These are phyloP conservation scores for Vulpes ferrilata DNA, from an alignment of 2,113 vertebrate species.

Conservation along the genomic window DNA sequence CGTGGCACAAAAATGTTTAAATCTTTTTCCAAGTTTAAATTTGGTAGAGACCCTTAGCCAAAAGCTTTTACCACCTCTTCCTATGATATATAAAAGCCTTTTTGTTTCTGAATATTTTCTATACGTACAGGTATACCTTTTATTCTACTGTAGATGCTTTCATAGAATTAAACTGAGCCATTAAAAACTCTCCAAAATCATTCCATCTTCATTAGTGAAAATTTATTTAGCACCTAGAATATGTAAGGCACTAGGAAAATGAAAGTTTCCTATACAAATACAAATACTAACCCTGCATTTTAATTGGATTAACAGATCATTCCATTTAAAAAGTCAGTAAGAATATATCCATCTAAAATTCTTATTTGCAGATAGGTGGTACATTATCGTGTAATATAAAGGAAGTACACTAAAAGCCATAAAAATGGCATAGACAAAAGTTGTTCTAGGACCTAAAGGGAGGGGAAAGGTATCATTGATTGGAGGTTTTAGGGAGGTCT, in stretches of 20 bases:
- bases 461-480: background rate
- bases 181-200: slow-evolving; percentile 32
- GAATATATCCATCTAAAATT: slow-evolving; percentile 36
- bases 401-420: background rate
- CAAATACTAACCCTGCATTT: slow-evolving; percentile 36
- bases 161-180: background rate
- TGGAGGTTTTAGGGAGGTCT: slow-evolving; percentile 36
- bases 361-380: slow-evolving; percentile 1
- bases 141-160: slow-evolving; percentile 27
- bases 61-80: background rate
- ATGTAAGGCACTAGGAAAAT: slow-evolving; percentile 6
- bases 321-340: slow-evolving; percentile 41
- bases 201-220: slow-evolving; percentile 49
- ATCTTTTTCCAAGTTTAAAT: slow-evolving; percentile 62
- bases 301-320: slow-evolving; percentile 41
- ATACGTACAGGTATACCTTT: background rate
- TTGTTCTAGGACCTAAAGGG: slow-evolving; percentile 39
- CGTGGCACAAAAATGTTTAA: background rate
- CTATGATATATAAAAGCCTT: background rate
- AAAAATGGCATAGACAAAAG: slow-evolving; percentile 37
- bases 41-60: background rate
- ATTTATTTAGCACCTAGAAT: slow-evolving; percentile 41
- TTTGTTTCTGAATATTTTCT: slow-evolving; percentile 60
- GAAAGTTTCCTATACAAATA: slow-evolving; percentile 50
- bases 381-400: background rate